phyloP scores from a whole-genome alignment of 2,113 vertebrate species.

The Apteryx mantelli region DNA sequence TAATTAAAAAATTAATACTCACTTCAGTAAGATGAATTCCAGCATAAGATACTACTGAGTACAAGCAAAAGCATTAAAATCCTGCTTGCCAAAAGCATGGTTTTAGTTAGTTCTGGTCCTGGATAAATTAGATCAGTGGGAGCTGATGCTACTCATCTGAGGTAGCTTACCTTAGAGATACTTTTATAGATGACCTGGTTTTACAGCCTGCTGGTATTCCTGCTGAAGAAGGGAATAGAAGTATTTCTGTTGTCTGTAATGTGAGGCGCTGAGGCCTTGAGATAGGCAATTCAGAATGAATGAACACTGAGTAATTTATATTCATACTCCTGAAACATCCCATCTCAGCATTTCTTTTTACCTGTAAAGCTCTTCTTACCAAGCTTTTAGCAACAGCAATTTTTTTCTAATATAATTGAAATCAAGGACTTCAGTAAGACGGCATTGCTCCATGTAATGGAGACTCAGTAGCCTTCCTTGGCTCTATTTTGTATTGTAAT shows the following conservation, averaged over 20 bases:
- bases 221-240: background rate
- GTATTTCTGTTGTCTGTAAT: background rate
- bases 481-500: background rate
- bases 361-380: background rate
- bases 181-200: background rate
- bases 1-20: background rate
- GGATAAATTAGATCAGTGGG: background rate
- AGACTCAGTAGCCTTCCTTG: background rate
- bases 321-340: background rate
- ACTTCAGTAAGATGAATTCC: background rate
- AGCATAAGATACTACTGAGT: background rate
- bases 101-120: background rate
- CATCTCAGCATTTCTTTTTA: background rate
- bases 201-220: background rate
- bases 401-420: background rate
- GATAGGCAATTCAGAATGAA: background rate
- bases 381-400: background rate
- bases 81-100: background rate
- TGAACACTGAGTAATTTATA: background rate
- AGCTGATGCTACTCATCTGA: background rate
- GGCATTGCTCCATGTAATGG: accelerated
- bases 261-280: background rate
- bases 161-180: background rate
- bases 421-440: background rate
- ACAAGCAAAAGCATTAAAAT: background rate